phyloP scores from a whole-genome alignment of 2,888 invertebrate species.

The Anthoptus insignis region DNA sequence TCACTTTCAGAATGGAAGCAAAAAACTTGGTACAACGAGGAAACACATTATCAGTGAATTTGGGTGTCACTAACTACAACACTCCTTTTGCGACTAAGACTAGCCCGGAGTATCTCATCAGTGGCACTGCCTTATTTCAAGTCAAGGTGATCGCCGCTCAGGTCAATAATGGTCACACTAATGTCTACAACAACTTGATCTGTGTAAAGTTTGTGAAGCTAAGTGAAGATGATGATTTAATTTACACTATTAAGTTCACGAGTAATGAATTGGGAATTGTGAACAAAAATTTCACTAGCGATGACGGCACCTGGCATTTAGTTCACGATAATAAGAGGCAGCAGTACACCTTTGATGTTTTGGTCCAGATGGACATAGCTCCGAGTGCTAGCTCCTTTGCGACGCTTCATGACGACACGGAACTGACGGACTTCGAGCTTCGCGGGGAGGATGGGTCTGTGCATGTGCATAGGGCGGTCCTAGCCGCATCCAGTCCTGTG shows the following conservation, averaged over 20 bases:
- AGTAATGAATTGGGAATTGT: slow-evolving; percentile 54
- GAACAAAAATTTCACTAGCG: slow-evolving; percentile 56
- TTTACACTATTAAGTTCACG: slow-evolving; percentile 55
- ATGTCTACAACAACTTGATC: slow-evolving; percentile 57
- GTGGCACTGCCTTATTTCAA: slow-evolving; percentile 53
- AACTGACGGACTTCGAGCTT: slow-evolving; percentile 65
- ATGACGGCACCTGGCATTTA: slow-evolving; percentile 63
- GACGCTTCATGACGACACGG: slow-evolving; percentile 58
- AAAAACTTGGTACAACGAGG: slow-evolving; percentile 55
- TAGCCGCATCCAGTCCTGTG: slow-evolving; percentile 65
- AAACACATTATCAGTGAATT: slow-evolving; percentile 54
- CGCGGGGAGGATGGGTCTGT: slow-evolving; percentile 63
- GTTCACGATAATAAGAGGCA: slow-evolving; percentile 57
- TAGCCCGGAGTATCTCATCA: slow-evolving; percentile 57
- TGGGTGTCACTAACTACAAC: slow-evolving; percentile 57
- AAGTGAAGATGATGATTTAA: slow-evolving; percentile 53
- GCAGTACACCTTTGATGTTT: slow-evolving; percentile 57
- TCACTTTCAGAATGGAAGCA: slow-evolving; percentile 51
- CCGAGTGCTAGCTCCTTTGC: slow-evolving; percentile 56
- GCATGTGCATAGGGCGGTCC: slow-evolving; percentile 58
- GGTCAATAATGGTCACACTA: slow-evolving; percentile 55
- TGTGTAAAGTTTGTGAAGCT: slow-evolving; percentile 57
- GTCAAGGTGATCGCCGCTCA: slow-evolving; percentile 56
- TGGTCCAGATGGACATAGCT: slow-evolving; percentile 55
- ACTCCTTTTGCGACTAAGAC: slow-evolving; percentile 53